These are phyloP conservation scores for Prochilodus magdalenae DNA, from an alignment of 2,113 vertebrate species.

Conservation along the genomic window DNA sequence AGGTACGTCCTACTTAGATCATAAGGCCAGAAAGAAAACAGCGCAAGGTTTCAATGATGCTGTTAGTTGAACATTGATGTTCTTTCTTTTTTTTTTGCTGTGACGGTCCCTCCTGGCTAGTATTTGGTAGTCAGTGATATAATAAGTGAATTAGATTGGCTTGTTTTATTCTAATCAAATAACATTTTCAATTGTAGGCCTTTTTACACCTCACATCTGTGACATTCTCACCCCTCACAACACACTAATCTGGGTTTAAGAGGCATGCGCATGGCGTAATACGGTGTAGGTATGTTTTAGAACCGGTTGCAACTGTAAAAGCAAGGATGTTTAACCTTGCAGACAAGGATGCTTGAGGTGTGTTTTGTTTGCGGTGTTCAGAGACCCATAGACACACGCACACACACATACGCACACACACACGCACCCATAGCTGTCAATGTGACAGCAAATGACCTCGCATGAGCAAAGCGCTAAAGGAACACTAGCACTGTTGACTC, in stretches of 20 bases:
- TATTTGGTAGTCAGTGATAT: background rate
- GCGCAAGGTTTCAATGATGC: background rate
- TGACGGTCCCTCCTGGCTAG: background rate
- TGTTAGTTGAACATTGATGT: background rate
- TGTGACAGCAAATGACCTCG: background rate
- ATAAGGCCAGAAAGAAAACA: background rate
- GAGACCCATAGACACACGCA: background rate
- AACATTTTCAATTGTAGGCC: background rate
- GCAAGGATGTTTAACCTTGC: constrained; percentile 31
- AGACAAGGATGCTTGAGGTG: constrained; percentile 23
- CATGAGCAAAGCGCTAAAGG: background rate
- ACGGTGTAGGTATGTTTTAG: background rate
- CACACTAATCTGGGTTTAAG: background rate
- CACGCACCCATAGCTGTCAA: constrained; percentile 1
- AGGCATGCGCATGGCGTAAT: background rate
- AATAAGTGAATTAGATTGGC: background rate
- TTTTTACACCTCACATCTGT: background rate
- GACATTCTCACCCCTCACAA: background rate
- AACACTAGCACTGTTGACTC: background rate
- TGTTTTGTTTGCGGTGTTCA: constrained; percentile 38
- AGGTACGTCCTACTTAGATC: background rate
- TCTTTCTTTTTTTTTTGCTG: background rate
- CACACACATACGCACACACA: constrained; percentile 11
- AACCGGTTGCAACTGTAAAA: background rate
- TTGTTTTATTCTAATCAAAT: background rate